Base-by-base conservation (phyloP, 1,140 invertebrate species). In the Heliothis subflexa region DNA sequence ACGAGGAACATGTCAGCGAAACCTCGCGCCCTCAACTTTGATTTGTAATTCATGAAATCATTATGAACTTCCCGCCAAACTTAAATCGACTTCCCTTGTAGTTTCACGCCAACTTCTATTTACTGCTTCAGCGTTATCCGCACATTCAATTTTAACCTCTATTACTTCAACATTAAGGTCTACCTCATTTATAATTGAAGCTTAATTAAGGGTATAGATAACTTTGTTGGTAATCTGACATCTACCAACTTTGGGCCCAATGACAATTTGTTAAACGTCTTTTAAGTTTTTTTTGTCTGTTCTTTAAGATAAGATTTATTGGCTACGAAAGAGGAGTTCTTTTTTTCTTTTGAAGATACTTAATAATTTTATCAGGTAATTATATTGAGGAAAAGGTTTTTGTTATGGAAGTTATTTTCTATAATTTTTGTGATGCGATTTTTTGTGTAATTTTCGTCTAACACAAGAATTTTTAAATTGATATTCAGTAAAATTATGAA, bases 21-120 rank as follows among this genome's bases (percentile, higher is more conserved):
- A 75, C 59, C 47, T 28, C 25, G 71, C 40, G 71, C 73, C 74
- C 47, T 52, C 61, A 77, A 77, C 74, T 78, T 78, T 78, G 76
- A 78, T 78, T 78, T 71, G 76, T 78, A 78, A 78, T 78, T 78
- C 76, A 78, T 78, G 76, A 78, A 78, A 78, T 78, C 76, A 78
- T 78, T 78, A 78, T 71, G 64, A 78, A 78, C 40, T 78, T 71
- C 16, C 54, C 55, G 64, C 54, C 76, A 50, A 78, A 78, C 76
- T 78, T 78, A 78, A 78, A 78, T 78, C 76, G 76, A 78, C 76
- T 78, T 78, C 76, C 76, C 76, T 78, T 78, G 76, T 78, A 78
- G 76, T 78, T 78, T 40, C 14, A 18, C 13, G 5, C 76, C 59
- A 71, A 71, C 14, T 78, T 78, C 49, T 28, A 55, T 40, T 47